phyloP scores from a whole-genome alignment of 2,797 vertebrate species.

The Aphelocoma californica region DNA sequence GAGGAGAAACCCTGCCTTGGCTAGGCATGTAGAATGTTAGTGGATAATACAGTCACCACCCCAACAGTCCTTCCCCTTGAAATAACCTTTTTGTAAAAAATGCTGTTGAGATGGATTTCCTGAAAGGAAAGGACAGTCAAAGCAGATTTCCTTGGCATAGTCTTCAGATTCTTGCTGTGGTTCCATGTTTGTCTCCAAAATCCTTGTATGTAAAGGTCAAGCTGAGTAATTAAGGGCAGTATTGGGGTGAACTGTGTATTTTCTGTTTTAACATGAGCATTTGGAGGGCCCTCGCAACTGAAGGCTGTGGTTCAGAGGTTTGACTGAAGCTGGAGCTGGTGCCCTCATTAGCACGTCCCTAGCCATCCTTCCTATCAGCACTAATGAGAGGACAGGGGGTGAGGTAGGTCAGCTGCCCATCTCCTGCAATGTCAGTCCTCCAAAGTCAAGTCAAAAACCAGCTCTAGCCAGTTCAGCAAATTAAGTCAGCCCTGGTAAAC shows the following conservation, averaged over 20 bases:
- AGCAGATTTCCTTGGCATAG: not conserved
- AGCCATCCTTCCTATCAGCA: not conserved
- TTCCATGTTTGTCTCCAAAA: not conserved
- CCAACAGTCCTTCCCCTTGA: not conserved
- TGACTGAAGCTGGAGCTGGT: not conserved
- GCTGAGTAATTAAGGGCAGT: not conserved
- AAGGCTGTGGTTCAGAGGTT: not conserved
- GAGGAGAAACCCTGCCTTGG: not conserved
- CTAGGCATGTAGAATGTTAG: fast-evolving
- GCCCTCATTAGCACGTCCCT: not conserved
- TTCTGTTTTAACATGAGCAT: not conserved
- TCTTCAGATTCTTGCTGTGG: not conserved
- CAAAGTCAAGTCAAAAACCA: not conserved
- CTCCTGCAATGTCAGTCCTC: not conserved
- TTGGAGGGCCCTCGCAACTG: not conserved
- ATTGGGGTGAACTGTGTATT: not conserved
- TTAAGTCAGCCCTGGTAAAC: not conserved
- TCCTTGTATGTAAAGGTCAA: not conserved
- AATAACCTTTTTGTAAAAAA: not conserved
- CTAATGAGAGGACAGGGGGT: not conserved
- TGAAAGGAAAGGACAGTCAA: not conserved
- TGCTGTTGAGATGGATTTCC: not conserved
- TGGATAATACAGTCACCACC: not conserved
- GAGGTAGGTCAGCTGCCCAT: not conserved
- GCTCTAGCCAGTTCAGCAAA: not conserved